Conservation (phyloP, 2,113 vertebrate species). For the Plectropomus leopardus region DNA sequence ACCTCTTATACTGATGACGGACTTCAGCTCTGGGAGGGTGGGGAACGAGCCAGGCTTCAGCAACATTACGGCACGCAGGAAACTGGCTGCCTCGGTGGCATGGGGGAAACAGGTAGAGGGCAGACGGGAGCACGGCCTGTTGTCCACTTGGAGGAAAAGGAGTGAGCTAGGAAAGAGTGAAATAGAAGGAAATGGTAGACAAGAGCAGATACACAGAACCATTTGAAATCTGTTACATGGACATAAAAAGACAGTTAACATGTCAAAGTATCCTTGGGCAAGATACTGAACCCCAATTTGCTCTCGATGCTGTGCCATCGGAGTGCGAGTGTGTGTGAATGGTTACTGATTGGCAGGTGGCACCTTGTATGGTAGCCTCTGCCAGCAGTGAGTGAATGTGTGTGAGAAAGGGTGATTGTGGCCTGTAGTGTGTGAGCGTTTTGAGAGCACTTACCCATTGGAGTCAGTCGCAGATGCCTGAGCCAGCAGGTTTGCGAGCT, state of each 20-base stretch:
- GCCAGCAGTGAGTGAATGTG: no score
- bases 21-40: constrained; percentile 64
- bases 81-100: constrained; percentile 83
- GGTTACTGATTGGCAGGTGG: no score
- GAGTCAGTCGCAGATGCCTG: constrained; percentile 58
- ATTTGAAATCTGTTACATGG: neutral
- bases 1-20: constrained; percentile 83
- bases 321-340: no score
- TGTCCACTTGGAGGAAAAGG: constrained; percentile 89
- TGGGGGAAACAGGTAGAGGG: constrained; percentile 81
- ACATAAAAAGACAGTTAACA: neutral
- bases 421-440: no score
- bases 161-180: constrained; percentile 82
- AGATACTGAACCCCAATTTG: no score
- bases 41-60: constrained; percentile 66
- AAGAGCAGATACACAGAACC: neutral
- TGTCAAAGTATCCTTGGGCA: no score
- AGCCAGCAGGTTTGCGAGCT: constrained; percentile 72
- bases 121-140: constrained; percentile 82
- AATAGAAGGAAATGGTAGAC: neutral
- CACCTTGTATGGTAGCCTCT: no score
- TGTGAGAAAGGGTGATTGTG: no score
- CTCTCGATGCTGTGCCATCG: no score
- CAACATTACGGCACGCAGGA: constrained; percentile 82
- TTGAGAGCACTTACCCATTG: constrained; percentile 77